These are phyloP conservation scores for Centruroides vittatus DNA, from an alignment of 1,140 invertebrate species.

Conservation along the genomic window DNA sequence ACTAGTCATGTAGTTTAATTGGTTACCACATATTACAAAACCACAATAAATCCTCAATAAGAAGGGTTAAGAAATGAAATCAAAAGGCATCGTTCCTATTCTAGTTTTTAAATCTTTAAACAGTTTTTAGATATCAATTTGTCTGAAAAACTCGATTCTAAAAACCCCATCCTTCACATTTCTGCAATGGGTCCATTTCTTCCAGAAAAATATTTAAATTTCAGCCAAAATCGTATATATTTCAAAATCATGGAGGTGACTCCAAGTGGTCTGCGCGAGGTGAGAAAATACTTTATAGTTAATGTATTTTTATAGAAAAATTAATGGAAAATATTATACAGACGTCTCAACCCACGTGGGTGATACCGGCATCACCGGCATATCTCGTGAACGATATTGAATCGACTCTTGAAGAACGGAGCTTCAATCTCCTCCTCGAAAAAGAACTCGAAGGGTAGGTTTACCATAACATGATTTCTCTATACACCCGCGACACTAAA, in stretches of 20 bases:
- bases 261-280: slow-evolving; percentile 2
- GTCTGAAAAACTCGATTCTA: not conserved
- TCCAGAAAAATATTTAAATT: not conserved
- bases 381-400: not conserved
- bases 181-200: slow-evolving; percentile 9
- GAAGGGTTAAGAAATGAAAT: no score
- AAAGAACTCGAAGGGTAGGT: not conserved
- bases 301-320: not conserved
- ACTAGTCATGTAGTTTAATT: no score
- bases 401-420: not conserved
- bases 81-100: no score
- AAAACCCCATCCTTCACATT: slow-evolving; percentile 5
- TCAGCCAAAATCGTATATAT: slow-evolving; percentile 4
- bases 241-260: slow-evolving; percentile 11
- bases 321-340: not conserved
- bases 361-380: slow-evolving; percentile 1
- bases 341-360: not conserved
- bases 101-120: no score
- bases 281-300: not conserved
- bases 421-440: not conserved
- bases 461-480: not conserved
- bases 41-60: no score
- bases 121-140: not conserved
- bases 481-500: no score
- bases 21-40: no score